Evolutionary conservation across 2,797 vertebrate genomes (phyloP).

Genomic region (Leuciscus waleckii): DNA sequence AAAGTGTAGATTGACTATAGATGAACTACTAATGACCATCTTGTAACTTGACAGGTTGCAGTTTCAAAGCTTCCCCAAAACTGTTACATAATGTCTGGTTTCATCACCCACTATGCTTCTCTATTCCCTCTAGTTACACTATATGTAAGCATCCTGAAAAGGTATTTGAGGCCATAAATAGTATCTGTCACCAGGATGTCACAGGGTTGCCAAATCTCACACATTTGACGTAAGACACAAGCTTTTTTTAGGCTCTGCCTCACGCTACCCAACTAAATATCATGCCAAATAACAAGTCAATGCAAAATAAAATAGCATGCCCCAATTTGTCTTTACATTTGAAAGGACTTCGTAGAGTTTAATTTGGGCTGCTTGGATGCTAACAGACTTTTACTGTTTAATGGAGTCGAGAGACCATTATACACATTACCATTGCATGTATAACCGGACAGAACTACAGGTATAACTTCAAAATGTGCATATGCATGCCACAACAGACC

Average conservation of each 20-base stretch:
- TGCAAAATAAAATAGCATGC: not conserved
- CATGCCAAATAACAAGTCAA: not conserved
- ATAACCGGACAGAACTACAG: too few species aligned
- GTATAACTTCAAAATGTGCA: too few species aligned
- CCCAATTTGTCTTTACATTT: not conserved
- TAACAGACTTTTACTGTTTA: not conserved
- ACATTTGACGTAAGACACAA: not conserved
- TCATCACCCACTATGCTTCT: not conserved
- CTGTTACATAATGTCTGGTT: constrained; percentile 6
- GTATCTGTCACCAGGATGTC: not conserved
- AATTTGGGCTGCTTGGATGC: not conserved
- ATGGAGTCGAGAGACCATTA: not conserved
- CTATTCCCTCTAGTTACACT: not conserved
- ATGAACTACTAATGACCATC: not conserved
- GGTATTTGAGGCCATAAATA: not conserved
- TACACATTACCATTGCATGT: not conserved
- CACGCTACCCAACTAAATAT: not conserved
- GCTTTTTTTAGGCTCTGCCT: not conserved
- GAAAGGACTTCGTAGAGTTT: not conserved
- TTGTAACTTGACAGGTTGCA: not conserved
- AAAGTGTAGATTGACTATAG: not conserved
- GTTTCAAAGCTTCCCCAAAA: not conserved
- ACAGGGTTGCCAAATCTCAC: not conserved
- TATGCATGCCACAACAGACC: not conserved
- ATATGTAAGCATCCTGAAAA: not conserved